Evolutionary conservation across 2,113 vertebrate genomes (phyloP), one percentile per base, ranked within the genome.

Genomic region (Pelecanoides urinatrix): DNA sequence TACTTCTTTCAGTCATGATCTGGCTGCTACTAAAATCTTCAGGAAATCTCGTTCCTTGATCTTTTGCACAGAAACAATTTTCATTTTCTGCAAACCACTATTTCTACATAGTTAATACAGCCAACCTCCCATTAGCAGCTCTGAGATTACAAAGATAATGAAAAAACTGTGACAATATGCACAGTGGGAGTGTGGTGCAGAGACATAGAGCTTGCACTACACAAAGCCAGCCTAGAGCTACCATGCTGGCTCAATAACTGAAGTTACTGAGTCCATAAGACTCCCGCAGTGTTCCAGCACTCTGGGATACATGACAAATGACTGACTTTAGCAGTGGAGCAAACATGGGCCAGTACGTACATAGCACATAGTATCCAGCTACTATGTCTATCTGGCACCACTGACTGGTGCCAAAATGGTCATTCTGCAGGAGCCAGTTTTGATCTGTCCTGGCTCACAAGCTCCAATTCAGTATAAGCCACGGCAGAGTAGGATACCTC

Each of bases 311-410:
- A 22, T 2, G 9, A 77, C 25, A 73, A 82, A 74, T 9, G 4
- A 70, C n/a, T 38, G 55, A 56, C 34, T 82, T 23, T 61, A 91
- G 40, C 71, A 66, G 26, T 26, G 23, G 13, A 90, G 20, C 20
- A 66, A 80, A 66, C 1, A 3, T 16, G 9, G 26, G 30, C 26
- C 70, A 44, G 27, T 49, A 73, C 8, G 21, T 30, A 49, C 26
- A 23, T 21, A 73, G 8, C 18, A 22, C 2, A 1, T 2, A 45
- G n/a, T 11, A 71, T 10, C 36, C 47, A 61, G 36, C 10, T 44
- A 52, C 26, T 5, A 14, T 0, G 2, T 29, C 15, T 62, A 11
- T 34, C 32, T 2, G 6, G 59, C 55, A 42, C 11, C 1, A 1
- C 2, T 32, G 8, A 49, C 34, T 22, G 47, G 52, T 61, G 17